Evolutionary conservation across 1,140 invertebrate genomes (phyloP).

Genomic region (Kradibia gibbosae): DNA sequence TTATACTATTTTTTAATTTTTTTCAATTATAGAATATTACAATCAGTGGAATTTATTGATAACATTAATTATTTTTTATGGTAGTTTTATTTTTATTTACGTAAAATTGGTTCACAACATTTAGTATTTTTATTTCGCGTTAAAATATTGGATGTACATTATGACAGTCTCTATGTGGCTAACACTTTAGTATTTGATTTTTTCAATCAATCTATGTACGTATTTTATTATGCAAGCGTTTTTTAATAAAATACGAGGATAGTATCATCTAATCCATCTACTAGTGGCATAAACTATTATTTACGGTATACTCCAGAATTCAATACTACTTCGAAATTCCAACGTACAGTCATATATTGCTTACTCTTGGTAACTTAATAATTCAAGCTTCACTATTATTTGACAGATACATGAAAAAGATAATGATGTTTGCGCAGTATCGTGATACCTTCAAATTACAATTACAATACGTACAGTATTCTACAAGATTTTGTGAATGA

Average conservation of each 20-base stretch:
- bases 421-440: neutral
- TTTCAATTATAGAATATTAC: no score
- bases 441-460: neutral
- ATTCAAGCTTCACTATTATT: neutral
- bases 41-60: no score
- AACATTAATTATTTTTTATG: no score
- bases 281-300: neutral
- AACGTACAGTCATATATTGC: neutral
- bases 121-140: neutral
- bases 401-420: neutral
- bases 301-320: neutral
- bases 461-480: neutral
- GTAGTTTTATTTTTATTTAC: neutral
- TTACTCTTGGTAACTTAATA: neutral
- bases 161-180: neutral
- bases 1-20: slow-evolving; percentile 11
- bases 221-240: neutral
- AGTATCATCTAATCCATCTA: neutral
- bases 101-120: neutral
- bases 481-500: neutral
- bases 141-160: neutral
- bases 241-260: neutral
- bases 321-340: neutral
- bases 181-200: neutral
- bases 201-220: neutral